Conservation (phyloP, 2,113 vertebrate species). For the Pogonocichla stellata region DNA sequence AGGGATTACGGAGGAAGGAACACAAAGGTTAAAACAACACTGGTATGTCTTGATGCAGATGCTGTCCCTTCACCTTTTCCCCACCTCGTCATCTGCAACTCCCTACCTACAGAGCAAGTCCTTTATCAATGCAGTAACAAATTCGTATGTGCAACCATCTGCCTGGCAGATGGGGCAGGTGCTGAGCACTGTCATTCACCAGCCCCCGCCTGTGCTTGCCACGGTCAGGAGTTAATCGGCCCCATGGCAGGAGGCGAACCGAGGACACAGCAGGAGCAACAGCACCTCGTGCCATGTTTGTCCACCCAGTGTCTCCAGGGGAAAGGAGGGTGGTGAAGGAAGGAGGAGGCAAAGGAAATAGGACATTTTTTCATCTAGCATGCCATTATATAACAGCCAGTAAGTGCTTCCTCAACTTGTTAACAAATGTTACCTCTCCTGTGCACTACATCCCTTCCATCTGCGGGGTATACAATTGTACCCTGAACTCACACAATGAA, state of each 20-base stretch:
- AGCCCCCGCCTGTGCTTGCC: background rate
- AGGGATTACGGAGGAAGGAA: rapidly evolving
- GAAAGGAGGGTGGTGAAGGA: background rate
- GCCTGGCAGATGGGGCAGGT: slow-evolving; percentile 25
- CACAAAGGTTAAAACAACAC: background rate
- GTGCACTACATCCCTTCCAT: background rate
- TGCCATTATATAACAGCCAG: background rate
- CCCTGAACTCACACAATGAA: background rate
- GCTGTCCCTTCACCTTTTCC: background rate
- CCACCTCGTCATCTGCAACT: background rate
- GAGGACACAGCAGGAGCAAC: background rate
- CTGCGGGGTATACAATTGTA: background rate
- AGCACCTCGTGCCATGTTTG: background rate
- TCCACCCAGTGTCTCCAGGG: background rate
- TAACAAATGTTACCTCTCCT: background rate
- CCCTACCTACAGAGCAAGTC: background rate
- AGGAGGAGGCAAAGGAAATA: background rate
- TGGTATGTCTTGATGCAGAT: background rate
- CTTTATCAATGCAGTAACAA: background rate
- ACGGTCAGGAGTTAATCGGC: background rate
- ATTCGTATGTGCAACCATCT: background rate
- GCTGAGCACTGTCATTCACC: background rate
- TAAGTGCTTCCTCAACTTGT: background rate
- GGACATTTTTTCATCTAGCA: background rate
- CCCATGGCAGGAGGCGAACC: background rate